phyloP scores from a whole-genome alignment of 2,888 invertebrate genomes.

The Pomacea canaliculata region DNA sequence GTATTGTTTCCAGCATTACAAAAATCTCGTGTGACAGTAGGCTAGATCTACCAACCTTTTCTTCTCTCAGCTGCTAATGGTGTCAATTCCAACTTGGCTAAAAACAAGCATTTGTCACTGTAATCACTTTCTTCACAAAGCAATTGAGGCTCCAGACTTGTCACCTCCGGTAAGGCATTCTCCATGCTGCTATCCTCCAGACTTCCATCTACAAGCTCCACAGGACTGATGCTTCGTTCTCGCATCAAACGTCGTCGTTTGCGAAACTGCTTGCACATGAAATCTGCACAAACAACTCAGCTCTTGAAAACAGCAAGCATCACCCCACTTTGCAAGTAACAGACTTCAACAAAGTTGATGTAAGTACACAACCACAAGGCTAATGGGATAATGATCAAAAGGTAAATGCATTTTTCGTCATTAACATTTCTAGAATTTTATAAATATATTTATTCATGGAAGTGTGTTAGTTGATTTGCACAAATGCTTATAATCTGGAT shows the following conservation, averaged over 20 bases:
- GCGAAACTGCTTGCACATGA: slow-evolving; percentile 54
- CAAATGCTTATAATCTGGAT: no score
- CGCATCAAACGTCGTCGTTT: slow-evolving; percentile 53
- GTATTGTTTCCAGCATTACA: no score
- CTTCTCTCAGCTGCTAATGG: slow-evolving; percentile 32
- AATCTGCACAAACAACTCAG: slow-evolving; percentile 42
- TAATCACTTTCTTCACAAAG: slow-evolving; percentile 37
- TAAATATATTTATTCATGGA: no score
- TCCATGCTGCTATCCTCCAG: background rate
- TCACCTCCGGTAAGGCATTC: slow-evolving; percentile 31
- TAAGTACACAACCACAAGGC: no score
- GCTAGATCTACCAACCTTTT: slow-evolving; percentile 16
- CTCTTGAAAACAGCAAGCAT: background rate
- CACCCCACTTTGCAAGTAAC: background rate
- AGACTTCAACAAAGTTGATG: background rate
- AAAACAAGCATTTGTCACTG: slow-evolving; percentile 54
- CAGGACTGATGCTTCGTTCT: slow-evolving; percentile 58
- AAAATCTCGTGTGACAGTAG: no score
- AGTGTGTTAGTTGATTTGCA: no score
- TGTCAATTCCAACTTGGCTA: slow-evolving; percentile 48
- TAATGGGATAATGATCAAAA: no score
- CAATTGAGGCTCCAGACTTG: slow-evolving; percentile 38
- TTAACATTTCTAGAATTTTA: no score
- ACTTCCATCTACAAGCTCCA: slow-evolving; percentile 43
- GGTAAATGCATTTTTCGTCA: no score